phyloP scores from a whole-genome alignment of 2,888 invertebrate species.

The Epiblema foenella region DNA sequence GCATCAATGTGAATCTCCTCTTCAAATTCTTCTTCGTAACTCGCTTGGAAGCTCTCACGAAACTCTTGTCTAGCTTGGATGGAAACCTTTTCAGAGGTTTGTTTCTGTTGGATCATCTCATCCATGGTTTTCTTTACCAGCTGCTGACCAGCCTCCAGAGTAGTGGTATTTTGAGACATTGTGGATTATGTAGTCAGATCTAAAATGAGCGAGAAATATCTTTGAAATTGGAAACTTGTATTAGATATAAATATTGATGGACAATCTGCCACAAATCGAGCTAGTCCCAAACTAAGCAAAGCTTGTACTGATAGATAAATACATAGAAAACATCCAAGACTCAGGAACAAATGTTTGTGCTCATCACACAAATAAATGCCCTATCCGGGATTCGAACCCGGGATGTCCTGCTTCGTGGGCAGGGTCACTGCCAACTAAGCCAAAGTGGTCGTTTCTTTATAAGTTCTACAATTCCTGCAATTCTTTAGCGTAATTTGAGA shows the following conservation, averaged over 20 bases:
- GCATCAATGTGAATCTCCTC: conserved; percentile 80
- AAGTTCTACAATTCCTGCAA: conserved; percentile 1
- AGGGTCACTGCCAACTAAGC: too few relatives aligned
- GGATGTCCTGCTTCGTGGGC: too few relatives aligned
- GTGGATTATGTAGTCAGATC: conserved; percentile 48
- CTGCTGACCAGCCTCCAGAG: conserved; percentile 77
- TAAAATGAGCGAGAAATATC: conserved; percentile 26
- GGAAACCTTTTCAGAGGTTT: conserved; percentile 72
- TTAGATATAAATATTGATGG: too few relatives aligned
- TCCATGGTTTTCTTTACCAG: conserved; percentile 81
- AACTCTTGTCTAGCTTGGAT: conserved; percentile 82
- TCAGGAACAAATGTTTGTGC: too few relatives aligned
- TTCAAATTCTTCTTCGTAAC: conserved; percentile 81
- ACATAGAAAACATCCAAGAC: too few relatives aligned
- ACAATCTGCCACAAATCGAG: too few relatives aligned
- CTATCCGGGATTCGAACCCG: too few relatives aligned
- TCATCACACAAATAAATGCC: too few relatives aligned
- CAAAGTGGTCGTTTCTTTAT: neutral
- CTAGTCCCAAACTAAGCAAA: too few relatives aligned
- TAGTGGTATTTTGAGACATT: conserved; percentile 71
- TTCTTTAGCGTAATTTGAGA: conserved; percentile 2
- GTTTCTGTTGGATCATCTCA: conserved; percentile 71
- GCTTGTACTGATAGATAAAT: too few relatives aligned
- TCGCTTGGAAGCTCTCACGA: conserved; percentile 76
- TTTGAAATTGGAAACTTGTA: conserved; percentile 9